Evolutionary conservation across 2,797 vertebrate species (phyloP).

Genomic region (Lemur catta): DNA sequence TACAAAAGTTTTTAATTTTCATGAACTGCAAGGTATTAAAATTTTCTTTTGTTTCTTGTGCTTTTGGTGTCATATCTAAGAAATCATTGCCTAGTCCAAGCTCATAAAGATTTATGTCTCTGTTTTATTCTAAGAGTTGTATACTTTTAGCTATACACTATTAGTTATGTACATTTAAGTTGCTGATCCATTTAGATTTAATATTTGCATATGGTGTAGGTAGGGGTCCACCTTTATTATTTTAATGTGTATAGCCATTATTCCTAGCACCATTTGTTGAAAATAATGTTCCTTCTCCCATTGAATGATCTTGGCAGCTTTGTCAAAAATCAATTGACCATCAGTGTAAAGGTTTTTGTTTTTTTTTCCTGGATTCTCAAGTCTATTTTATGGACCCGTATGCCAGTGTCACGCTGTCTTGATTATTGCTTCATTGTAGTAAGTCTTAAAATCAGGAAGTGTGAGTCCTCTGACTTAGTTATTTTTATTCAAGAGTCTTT

Average conservation of each 20-base stretch:
- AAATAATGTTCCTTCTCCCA: not conserved
- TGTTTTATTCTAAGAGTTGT: not conserved
- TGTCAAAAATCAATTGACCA: not conserved
- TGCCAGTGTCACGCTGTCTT: not conserved
- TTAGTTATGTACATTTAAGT: not conserved
- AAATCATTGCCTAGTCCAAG: not conserved
- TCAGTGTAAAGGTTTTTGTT: not conserved
- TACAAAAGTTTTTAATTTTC: constrained; percentile 14
- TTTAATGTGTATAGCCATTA: not conserved
- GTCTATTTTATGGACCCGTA: not conserved
- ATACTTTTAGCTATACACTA: not conserved
- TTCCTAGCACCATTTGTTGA: not conserved
- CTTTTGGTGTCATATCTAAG: constrained; percentile 25
- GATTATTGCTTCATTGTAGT: not conserved
- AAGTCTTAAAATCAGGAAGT: not conserved
- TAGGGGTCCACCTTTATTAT: not conserved
- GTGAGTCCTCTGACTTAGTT: not conserved
- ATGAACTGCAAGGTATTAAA: not conserved
- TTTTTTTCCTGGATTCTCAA: not conserved
- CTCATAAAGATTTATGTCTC: not conserved
- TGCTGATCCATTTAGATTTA: not conserved
- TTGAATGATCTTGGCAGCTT: not conserved
- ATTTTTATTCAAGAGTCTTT: not conserved
- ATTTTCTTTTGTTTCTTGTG: not conserved
- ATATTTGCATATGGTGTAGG: not conserved